A percentile compares a stretch with the other conserved stretches of the same genome.
phyloP scores from a whole-genome alignment of 2,113 vertebrate species.

The Tragelaphus buxtoni region DNA sequence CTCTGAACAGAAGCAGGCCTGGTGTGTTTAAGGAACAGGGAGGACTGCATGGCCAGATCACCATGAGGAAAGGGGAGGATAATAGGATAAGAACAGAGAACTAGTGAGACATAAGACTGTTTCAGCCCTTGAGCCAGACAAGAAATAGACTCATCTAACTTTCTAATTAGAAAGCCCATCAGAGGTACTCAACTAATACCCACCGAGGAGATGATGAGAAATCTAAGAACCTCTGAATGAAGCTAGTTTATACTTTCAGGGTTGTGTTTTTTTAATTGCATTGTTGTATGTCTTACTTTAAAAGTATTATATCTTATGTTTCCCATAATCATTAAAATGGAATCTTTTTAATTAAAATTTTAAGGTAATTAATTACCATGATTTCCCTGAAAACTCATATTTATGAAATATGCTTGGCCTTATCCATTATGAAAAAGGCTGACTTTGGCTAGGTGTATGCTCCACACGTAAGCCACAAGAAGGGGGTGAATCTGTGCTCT shows the following conservation, averaged over 20 bases:
- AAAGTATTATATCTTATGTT: background rate
- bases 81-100: background rate
- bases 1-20: background rate
- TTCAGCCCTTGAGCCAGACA: background rate
- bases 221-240: background rate
- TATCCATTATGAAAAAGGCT: background rate
- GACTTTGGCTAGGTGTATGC: background rate
- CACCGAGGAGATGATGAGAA: background rate
- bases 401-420: background rate
- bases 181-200: background rate
- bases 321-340: background rate
- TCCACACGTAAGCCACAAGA: accelerated
- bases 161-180: background rate
- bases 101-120: background rate
- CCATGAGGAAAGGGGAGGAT: background rate
- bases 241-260: background rate
- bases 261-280: background rate
- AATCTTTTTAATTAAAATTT: background rate
- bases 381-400: background rate
- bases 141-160: background rate
- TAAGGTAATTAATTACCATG: background rate
- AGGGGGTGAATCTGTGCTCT: background rate
- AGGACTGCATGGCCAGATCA: background rate
- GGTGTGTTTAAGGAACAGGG: background rate
- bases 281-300: background rate